Base-by-base conservation (phyloP, 2,797 vertebrate species). In the Notolabrus celidotus region DNA sequence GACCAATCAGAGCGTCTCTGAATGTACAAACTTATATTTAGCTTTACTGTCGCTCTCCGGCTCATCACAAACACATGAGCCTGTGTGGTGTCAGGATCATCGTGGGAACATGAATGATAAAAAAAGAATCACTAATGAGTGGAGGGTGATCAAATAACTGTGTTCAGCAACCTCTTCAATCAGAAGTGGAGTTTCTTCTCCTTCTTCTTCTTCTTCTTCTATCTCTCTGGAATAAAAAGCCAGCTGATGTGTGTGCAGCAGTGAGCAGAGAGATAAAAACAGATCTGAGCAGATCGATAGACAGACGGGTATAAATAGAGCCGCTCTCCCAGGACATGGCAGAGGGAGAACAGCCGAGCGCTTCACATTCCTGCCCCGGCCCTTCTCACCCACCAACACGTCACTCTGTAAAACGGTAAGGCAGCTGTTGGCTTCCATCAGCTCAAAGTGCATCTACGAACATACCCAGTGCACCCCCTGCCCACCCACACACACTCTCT, bases 351-450 rank as follows among this genome's bases (percentile, higher is more conserved):
- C 75, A 72, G 79, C 74, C 56, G 9, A 79, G 93, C 86, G 92
- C 91, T 81, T 91, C 90, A 87, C 92, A 92, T 85, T 94, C 94
- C 94, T 95, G 94, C 92, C 91, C 87, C 80, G 94, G 52, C 92
- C 84, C 94, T 93, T 93, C 93, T 95, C 95, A 93, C 93, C 93
- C 93, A 91, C 92, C 91, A 93, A 93, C 95, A 95, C 94, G 95
- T 97, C 97, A 98, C 94, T 94, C 89, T 89, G 95, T 94, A 97
- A 98, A 98, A 97, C 90, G 94, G 96, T 96, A 96, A 95, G 94
- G 95, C 97, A 99, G 97, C 97, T 99, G 97, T 96, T 94, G 90
- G 92, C 93, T 94, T 97, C 95, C 92, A 94, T 99, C 97, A 97
- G 90, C 92, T 92, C 91, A 93, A 96, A 95, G 93, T 94, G 95